phyloP scores from a whole-genome alignment of 2,888 invertebrate genomes.

The Crematogaster levior region DNA sequence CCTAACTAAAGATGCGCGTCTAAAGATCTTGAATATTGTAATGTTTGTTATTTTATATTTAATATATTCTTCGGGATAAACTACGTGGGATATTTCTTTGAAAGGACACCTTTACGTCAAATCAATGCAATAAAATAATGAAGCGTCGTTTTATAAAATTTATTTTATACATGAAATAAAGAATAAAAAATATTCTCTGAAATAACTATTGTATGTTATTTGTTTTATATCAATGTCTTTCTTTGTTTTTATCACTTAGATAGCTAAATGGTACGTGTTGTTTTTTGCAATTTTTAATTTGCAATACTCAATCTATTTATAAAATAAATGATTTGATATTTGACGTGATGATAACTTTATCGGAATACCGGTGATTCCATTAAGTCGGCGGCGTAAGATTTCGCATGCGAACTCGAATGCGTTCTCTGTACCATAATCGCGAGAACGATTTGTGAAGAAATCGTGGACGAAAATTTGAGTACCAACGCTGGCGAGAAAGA shows the following conservation, averaged over 20 bases:
- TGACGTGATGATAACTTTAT: not conserved
- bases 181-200: not conserved
- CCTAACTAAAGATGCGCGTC: no score
- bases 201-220: not conserved
- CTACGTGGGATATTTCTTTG: not conserved
- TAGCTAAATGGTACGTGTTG: not conserved
- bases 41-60: no score
- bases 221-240: not conserved
- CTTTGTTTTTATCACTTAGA: not conserved
- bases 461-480: slow-evolving; percentile 44
- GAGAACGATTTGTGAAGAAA: not conserved
- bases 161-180: not conserved
- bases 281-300: not conserved
- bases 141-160: not conserved
- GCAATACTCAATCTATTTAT: not conserved
- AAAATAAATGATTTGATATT: not conserved
- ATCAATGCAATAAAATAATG: not conserved
- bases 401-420: not conserved
- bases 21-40: no score
- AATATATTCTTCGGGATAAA: not conserved
- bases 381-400: not conserved
- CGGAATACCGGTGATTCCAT: not conserved
- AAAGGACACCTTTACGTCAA: not conserved
- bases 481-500: slow-evolving; percentile 48
- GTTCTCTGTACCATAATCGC: not conserved